A percentile compares a stretch with the other conserved stretches of the same genome.
These are phyloP conservation scores for Pristionchus fissidentatus DNA, from an alignment of 2,888 invertebrate genomes.

Conservation along the genomic window DNA sequence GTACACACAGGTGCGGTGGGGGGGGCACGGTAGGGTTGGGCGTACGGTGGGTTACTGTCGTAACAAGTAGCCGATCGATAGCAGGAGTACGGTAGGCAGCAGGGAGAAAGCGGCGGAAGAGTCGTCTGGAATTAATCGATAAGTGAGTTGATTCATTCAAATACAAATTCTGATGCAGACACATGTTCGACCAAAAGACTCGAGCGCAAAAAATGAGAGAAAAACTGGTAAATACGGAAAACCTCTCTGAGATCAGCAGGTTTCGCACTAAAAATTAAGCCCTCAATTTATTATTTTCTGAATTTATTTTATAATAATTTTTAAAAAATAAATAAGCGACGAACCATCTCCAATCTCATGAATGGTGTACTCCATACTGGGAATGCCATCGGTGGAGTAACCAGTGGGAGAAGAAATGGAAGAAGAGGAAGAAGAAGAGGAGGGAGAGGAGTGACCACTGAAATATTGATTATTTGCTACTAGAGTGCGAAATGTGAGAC, in stretches of 20 bases:
- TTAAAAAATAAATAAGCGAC: not conserved
- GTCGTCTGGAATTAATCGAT: conserved; percentile 17
- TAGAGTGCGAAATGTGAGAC: too few relatives aligned
- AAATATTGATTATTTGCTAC: too few relatives aligned
- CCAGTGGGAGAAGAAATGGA: not conserved
- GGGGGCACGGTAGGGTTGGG: not conserved
- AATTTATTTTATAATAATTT: not conserved
- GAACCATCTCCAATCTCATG: conserved; percentile 53
- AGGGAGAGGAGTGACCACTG: too few relatives aligned
- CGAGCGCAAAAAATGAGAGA: too few relatives aligned
- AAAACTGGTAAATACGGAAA: too few relatives aligned
- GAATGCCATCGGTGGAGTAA: not conserved
- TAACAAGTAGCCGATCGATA: not conserved
- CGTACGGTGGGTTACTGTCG: not conserved
- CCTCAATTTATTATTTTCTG: not conserved
- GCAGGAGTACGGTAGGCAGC: conserved; percentile 4
- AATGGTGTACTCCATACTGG: conserved; percentile 66
- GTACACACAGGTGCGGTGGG: not conserved
- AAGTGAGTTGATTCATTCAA: not conserved
- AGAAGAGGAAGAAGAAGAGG: too few relatives aligned
- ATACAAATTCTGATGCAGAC: not conserved
- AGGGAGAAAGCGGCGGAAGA: conserved; percentile 42
- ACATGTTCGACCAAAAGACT: not conserved
- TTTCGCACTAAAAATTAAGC: not conserved
- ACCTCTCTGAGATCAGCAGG: not conserved